Conservation (phyloP, 2,888 invertebrate species). For the Dicranocentrus wangi region DNA sequence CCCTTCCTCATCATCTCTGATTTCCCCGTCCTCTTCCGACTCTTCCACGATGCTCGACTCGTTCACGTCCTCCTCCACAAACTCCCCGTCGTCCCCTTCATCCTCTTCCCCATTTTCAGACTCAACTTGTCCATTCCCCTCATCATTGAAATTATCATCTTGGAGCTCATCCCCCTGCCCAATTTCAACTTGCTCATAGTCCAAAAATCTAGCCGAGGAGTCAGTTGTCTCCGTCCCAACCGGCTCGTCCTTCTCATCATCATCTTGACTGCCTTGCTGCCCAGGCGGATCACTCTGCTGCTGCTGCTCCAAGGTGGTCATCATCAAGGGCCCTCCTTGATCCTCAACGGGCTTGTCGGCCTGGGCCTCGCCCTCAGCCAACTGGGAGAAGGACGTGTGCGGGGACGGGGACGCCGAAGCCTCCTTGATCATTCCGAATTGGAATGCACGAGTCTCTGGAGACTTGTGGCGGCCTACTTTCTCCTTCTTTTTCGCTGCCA, state of each 20-base stretch:
- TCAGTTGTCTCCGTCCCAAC: conserved; percentile 60
- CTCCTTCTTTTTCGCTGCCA: conserved; percentile 67
- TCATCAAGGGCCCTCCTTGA: no score
- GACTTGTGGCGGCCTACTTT: conserved; percentile 66
- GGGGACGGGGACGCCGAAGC: conserved; percentile 61
- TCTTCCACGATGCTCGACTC: conserved; percentile 67
- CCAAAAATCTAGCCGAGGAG: conserved; percentile 69
- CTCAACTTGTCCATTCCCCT: conserved; percentile 67
- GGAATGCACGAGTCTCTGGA: conserved; percentile 57
- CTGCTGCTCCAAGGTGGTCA: neutral
- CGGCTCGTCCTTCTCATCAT: neutral
- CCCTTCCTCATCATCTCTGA: conserved; percentile 76
- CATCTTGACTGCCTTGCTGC: no score
- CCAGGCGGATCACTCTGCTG: no score
- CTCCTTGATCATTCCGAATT: conserved; percentile 45
- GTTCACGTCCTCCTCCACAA: conserved; percentile 61
- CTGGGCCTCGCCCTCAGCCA: conserved; percentile 1
- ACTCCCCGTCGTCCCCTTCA: conserved; percentile 67
- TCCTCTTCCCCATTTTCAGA: conserved; percentile 50
- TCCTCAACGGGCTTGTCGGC: neutral
- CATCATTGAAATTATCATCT: no score
- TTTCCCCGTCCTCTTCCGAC: conserved; percentile 72
- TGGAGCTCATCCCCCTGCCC: conserved; percentile 61
- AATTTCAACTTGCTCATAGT: conserved; percentile 65
- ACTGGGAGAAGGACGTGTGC: conserved; percentile 37